Conservation (phyloP, 2,888 invertebrate species). For the Mermis nigrescens region DNA sequence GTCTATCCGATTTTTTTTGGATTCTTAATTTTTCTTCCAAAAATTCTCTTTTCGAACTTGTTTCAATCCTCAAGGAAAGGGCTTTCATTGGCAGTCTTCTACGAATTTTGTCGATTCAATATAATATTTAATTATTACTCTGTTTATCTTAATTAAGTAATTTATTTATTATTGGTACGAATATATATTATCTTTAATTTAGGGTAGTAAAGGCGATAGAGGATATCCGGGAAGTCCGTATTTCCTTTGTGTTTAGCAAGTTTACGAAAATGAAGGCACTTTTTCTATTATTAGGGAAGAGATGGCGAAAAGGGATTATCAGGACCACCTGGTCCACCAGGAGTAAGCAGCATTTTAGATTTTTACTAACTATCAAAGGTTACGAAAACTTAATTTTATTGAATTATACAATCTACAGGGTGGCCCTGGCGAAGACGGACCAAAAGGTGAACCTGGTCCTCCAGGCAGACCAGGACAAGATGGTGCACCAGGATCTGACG, state of each 20-base stretch:
- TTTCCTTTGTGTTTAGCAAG: neutral
- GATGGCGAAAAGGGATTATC: constrained; percentile 23
- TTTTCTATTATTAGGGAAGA: constrained; percentile 5
- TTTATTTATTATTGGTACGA: too few relatives aligned
- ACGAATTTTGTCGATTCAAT: too few relatives aligned
- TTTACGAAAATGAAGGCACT: neutral
- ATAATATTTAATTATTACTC: too few relatives aligned
- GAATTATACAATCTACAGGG: constrained; percentile 14
- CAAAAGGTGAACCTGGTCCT: constrained; percentile 15
- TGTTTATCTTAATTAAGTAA: too few relatives aligned
- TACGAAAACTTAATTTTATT: neutral
- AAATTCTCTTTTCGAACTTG: too few relatives aligned
- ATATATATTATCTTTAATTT: too few relatives aligned
- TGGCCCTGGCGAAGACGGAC: constrained; percentile 23
- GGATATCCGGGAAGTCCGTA: constrained; percentile 1
- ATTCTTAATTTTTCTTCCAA: too few relatives aligned
- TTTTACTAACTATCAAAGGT: too few relatives aligned
- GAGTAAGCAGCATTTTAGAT: constrained; percentile 13
- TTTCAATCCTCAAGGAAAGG: neutral
- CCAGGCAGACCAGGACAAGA: constrained; percentile 19
- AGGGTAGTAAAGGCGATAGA: constrained; percentile 13
- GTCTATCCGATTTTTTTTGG: too few relatives aligned
- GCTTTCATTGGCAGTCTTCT: neutral
- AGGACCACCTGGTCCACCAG: constrained; percentile 27
- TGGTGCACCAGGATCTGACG: constrained; percentile 12